Evolutionary conservation across 2,797 vertebrate species (phyloP), one percentile per base, ranked within the genome.

Genomic region (Mionectes olivaceus): DNA sequence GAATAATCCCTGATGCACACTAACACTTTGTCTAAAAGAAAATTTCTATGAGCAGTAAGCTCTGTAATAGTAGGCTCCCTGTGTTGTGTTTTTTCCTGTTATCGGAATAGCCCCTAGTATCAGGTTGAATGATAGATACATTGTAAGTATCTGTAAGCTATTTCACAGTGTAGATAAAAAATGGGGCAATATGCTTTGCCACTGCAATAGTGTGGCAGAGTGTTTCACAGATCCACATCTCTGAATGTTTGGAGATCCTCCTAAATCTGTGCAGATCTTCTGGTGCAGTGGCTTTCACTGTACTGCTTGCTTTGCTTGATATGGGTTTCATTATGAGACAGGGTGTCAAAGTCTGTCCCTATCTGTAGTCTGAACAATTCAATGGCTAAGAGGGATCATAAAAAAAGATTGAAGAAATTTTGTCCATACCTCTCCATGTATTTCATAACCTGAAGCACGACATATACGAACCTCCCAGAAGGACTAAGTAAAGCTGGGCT

Each of bases 91-190:
- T 87, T 77, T 7, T 5, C 35, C 14, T 24, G 19, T 68, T 50
- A 71, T 30, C 23, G 74, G 0, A 75, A 7, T 11, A 81, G 87
- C 19, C 32, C 22, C 16, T 22, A 39, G 19, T 50, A 27, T 50
- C 21, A 3, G 1, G 0, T 5, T 35, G 46, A 74, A 60, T 19
- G 23, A 22, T 19, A 23, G 44, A 46, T 46, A 67, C 0, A 1
- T 23, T 81, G 2, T 50, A 61, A 69, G 28, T 61, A 33, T 24
- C 55, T 49, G 23, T 68, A 70, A 32, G 60, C 37, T 80, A 6
- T 92, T 92, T 73, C 65, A 76, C 9, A 33, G n/a, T 1, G 14
- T 32, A 35, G 69, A 76, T 57, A 37, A 41, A 46, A 87, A 74
- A 47, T 0, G 12, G 11, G 8, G n/a, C 49, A 60, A 0, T n/a